Evolutionary conservation across 2,888 invertebrate species (phyloP).

Genomic region (Tetragonisca angustula): DNA sequence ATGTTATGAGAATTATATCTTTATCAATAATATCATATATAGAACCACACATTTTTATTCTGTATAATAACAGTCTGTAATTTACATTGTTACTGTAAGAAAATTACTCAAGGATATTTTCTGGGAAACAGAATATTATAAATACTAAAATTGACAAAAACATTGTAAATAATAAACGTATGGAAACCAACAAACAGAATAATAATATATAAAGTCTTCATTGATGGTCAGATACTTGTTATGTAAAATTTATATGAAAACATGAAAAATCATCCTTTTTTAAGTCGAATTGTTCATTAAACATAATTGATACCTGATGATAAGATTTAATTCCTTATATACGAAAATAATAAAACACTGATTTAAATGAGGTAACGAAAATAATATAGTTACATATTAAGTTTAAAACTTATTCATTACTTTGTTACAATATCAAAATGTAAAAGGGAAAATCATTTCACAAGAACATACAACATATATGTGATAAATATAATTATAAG

Average conservation of each 20-base stretch:
- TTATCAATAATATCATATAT: background rate
- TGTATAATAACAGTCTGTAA: background rate
- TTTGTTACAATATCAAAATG: background rate
- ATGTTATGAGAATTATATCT: slow-evolving; percentile 11
- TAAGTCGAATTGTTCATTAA: slow-evolving; percentile 1
- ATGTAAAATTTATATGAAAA: slow-evolving; percentile 13
- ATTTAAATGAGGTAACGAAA: background rate
- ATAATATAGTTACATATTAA: background rate
- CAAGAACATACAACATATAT: background rate
- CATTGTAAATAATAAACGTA: slow-evolving; percentile 5
- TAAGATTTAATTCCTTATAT: background rate
- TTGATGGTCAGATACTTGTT: background rate
- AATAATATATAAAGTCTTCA: slow-evolving; percentile 1
- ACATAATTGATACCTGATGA: slow-evolving; percentile 1
- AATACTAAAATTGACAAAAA: background rate
- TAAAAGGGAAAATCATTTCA: background rate
- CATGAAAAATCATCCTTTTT: slow-evolving; percentile 18
- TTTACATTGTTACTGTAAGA: background rate
- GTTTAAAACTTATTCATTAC: background rate
- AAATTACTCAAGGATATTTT: background rate
- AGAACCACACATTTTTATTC: background rate
- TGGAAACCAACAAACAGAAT: background rate
- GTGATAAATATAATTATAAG: background rate
- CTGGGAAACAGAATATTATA: background rate
- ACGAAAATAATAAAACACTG: background rate